Conservation (phyloP, 2,888 invertebrate genomes). For the Mechanitis messenoides region DNA sequence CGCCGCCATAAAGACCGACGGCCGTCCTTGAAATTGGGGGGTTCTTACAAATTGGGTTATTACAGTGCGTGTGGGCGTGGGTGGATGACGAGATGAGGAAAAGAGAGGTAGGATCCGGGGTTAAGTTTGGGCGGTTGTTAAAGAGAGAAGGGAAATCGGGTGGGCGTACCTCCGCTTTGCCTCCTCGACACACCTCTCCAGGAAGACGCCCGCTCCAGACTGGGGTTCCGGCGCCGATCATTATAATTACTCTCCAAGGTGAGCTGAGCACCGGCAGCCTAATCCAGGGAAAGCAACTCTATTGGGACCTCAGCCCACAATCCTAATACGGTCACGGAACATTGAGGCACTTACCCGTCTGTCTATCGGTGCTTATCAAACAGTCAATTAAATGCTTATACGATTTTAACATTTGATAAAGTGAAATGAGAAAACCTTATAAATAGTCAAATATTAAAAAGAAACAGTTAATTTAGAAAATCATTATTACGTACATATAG, state of each 20-base stretch:
- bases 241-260: conserved; percentile 77
- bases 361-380: conserved; percentile 57
- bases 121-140: conserved; percentile 31
- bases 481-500: no score
- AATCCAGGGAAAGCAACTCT: conserved; percentile 60
- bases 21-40: conserved; percentile 77
- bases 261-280: conserved; percentile 65
- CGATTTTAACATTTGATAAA: conserved; percentile 27
- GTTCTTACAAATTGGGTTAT: conserved; percentile 78
- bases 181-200: conserved; percentile 72
- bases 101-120: conserved; percentile 39
- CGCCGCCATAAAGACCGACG: conserved; percentile 76
- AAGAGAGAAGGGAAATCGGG: conserved; percentile 52
- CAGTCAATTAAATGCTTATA: conserved; percentile 57
- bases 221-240: conserved; percentile 72
- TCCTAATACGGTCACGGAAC: conserved; percentile 60
- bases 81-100: conserved; percentile 59
- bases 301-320: conserved; percentile 59
- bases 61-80: conserved; percentile 68
- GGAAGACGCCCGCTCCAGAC: conserved; percentile 70
- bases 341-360: conserved; percentile 62
- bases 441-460: no score
- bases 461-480: no score
- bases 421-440: background rate
- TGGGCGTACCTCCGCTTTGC: conserved; percentile 70